phyloP scores from a whole-genome alignment of 2,797 vertebrate species.

The Pygocentrus nattereri region DNA sequence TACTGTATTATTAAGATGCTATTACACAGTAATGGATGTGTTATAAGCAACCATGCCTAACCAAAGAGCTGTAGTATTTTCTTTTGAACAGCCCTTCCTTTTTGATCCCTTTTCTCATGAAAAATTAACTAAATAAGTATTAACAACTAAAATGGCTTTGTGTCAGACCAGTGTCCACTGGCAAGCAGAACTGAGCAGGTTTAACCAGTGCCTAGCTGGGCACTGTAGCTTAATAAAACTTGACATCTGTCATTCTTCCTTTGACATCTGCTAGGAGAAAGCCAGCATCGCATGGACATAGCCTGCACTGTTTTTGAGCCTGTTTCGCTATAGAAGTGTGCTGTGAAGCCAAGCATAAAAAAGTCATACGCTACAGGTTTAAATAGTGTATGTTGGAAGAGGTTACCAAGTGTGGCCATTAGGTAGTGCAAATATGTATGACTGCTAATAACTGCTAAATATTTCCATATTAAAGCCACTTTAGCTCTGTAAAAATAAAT shows the following conservation, averaged over 20 bases:
- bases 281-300: constrained; percentile 60
- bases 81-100: too few relatives aligned
- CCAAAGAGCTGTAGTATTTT: neutral
- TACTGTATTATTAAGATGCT: neutral
- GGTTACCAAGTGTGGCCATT: neutral
- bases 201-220: constrained; percentile 31
- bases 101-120: neutral
- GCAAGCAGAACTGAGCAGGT: constrained; percentile 32
- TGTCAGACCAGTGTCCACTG: constrained; percentile 14
- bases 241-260: constrained; percentile 75
- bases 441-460: neutral
- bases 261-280: constrained; percentile 64
- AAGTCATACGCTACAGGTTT: neutral
- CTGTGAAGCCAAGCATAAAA: constrained; percentile 15
- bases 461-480: neutral
- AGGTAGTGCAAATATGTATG: neutral
- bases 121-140: neutral
- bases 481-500: neutral
- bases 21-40: constrained; percentile 22
- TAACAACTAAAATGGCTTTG: neutral
- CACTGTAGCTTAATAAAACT: constrained; percentile 70
- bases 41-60: neutral
- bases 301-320: constrained; percentile 34
- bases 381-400: neutral
- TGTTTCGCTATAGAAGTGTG: constrained; percentile 37